Evolutionary conservation across 92 coral and sea anemone species (phyloP).

Genomic region (Heteractis magnifica): DNA sequence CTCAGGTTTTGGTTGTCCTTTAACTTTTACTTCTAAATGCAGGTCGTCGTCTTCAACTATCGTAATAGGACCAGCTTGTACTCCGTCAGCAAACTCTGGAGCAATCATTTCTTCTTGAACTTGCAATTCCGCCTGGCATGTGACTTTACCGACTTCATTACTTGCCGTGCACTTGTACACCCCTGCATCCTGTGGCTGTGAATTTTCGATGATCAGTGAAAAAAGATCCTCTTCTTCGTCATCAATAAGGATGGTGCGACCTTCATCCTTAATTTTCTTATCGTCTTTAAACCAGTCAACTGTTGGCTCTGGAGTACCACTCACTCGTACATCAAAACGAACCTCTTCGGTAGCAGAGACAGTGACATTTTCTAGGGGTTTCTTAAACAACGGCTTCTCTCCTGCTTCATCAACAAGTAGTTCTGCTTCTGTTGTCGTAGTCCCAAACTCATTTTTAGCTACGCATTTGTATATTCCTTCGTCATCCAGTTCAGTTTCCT

Average conservation of each 20-base stretch:
- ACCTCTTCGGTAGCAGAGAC: conserved; percentile 73
- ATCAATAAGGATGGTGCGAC: conserved; percentile 69
- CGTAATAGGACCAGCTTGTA: conserved; percentile 49
- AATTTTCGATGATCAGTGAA: conserved; percentile 71
- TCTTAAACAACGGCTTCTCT: conserved; percentile 68
- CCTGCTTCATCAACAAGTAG: conserved; percentile 76
- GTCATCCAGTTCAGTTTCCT: conserved; percentile 66
- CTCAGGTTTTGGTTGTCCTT: conserved; percentile 80
- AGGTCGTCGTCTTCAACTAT: conserved; percentile 44
- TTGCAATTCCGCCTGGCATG: conserved; percentile 47
- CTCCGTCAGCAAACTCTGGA: conserved; percentile 58
- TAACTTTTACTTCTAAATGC: conserved; percentile 56
- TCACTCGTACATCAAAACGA: conserved; percentile 74
- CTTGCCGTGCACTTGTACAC: conserved; percentile 68
- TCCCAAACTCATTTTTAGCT: conserved; percentile 77
- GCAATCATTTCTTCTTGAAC: conserved; percentile 60
- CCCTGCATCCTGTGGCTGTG: conserved; percentile 70
- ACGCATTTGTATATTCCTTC: conserved; percentile 86
- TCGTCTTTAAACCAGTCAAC: conserved; percentile 93
- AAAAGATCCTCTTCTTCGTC: conserved; percentile 82
- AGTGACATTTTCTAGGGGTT: conserved; percentile 53
- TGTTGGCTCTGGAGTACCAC: conserved; percentile 65
- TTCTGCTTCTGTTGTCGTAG: conserved; percentile 67
- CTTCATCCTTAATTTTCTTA: conserved; percentile 71
- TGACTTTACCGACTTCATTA: conserved; percentile 60